Conservation (phyloP, 2,888 invertebrate species). For the Diarsia brunnea region DNA sequence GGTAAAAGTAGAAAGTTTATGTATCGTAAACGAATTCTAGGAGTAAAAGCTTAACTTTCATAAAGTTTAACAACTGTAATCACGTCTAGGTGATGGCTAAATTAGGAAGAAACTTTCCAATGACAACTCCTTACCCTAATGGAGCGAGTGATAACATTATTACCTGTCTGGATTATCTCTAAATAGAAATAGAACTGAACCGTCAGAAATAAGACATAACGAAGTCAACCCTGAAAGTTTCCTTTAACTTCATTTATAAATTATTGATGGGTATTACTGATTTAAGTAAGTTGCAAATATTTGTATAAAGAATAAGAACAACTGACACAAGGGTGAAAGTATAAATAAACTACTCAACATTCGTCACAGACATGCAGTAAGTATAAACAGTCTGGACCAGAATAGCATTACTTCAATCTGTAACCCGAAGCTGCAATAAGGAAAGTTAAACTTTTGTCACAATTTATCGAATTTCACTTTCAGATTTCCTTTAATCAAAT, state of each 20-base stretch:
- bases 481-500: constrained; percentile 38
- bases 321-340: neutral
- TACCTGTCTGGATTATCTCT: neutral
- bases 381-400: constrained; percentile 1
- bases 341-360: constrained; percentile 11
- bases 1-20: neutral
- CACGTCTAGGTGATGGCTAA: neutral
- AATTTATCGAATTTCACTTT: constrained; percentile 29
- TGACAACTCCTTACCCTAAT: constrained; percentile 1
- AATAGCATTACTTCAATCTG: neutral
- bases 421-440: constrained; percentile 5
- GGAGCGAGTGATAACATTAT: constrained; percentile 5
- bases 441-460: neutral
- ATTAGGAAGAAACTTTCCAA: constrained; percentile 14
- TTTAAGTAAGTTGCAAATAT: neutral
- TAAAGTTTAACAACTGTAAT: constrained; percentile 5
- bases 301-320: neutral
- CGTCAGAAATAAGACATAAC: neutral
- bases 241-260: neutral
- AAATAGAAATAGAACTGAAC: neutral
- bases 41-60: neutral
- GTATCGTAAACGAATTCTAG: neutral
- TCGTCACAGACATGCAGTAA: neutral
- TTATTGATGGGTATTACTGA: neutral
- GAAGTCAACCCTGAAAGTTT: constrained; percentile 2